Evolutionary conservation across 2,113 vertebrate species (phyloP).

Genomic region (Pachyramphus minor): DNA sequence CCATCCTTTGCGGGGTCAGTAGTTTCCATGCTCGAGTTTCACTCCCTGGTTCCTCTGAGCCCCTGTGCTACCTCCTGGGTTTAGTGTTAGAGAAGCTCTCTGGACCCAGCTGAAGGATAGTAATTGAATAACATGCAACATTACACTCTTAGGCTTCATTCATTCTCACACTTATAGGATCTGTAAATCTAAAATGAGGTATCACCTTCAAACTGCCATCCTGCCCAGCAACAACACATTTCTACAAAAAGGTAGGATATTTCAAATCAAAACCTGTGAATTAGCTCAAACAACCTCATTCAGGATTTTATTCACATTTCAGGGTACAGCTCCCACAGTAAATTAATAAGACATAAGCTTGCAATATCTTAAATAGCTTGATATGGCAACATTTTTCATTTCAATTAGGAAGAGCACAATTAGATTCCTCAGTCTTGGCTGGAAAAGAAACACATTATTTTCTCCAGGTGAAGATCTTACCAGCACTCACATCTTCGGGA

Average conservation of each 20-base stretch:
- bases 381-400: slow-evolving; percentile 16
- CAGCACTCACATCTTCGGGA: not conserved
- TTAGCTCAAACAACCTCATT: slow-evolving; percentile 14
- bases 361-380: not conserved
- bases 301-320: slow-evolving; percentile 12
- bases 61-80: not conserved
- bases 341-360: slow-evolving; percentile 40
- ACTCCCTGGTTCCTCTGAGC: not conserved
- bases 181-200: slow-evolving; percentile 29
- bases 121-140: slow-evolving; percentile 55
- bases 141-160: slow-evolving; percentile 17
- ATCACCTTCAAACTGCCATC: slow-evolving; percentile 26
- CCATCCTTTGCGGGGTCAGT: not conserved
- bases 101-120: slow-evolving; percentile 1
- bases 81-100: not conserved
- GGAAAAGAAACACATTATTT: not conserved
- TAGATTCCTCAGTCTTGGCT: not conserved
- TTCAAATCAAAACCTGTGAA: slow-evolving; percentile 37
- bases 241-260: not conserved
- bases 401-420: slow-evolving; percentile 40
- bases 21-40: not conserved
- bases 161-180: slow-evolving; percentile 43
- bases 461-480: not conserved
- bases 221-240: slow-evolving; percentile 15
- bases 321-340: slow-evolving; percentile 1